Evolutionary conservation across 2,113 vertebrate genomes (phyloP), one percentile per base, ranked within the genome.

Genomic region (Corythornis vintsioides): DNA sequence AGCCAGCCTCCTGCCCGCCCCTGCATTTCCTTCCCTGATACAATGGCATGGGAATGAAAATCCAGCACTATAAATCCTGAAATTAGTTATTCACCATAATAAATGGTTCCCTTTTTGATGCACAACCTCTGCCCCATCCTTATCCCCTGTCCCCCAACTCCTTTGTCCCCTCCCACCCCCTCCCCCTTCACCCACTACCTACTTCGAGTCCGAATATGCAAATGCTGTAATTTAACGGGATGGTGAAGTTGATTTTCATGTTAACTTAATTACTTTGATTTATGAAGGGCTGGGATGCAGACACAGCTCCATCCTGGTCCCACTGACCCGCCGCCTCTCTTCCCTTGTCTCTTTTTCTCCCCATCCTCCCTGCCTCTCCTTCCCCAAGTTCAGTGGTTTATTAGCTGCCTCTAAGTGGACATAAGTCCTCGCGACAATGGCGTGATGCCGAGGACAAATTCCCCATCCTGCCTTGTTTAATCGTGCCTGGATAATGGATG

Each of bases 401-500:
- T 97, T 93, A 95, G 96, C 97, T 97, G 97, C 96, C 96, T 96
- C 97, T 98, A 98, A 99, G 98, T 98, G 98, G 98, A 98, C 97
- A 98, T 98, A 97, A 97, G 98, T 98, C 98, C 98, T 98, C 97
- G 91, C 98, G 91, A 98, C 98, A 98, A 98, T 98, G 97, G 98
- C 96, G 71, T 98, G 98, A 98, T 98, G 98, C 97, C 95, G 98
- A 98, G 98, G 98, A 97, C 96, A 95, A 95, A 97, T 95, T 95
- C 97, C 98, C 98, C 98, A 92, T 98, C 98, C 97, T 98, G 97
- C 98, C 98, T 98, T 98, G 98, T 98, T 98, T 98, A 98, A 98
- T 98, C 97, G 98, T 98, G 98, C 97, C 94, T 97, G 98, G 98
- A 99, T 99, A 99, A 99, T 99, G 99, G 98, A 98, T 98, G 98